Base-by-base conservation (phyloP, 1,140 invertebrate genomes). In the Theocolax elegans region DNA sequence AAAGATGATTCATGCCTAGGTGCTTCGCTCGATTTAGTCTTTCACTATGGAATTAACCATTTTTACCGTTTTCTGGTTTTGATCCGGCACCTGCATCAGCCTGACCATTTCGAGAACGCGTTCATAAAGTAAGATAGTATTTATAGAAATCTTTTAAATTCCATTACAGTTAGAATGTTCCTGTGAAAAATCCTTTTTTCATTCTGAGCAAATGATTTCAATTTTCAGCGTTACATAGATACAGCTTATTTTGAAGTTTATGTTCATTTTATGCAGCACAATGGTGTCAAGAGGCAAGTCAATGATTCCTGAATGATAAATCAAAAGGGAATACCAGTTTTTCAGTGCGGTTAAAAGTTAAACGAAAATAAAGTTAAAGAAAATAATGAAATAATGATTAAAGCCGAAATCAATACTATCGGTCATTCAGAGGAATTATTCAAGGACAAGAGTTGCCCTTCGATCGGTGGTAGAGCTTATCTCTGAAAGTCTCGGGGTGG, bases 1-100 rank as follows among this genome's bases (percentile, higher is more conserved):
- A 49, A 35, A 46, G 49, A 49, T 63, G 60, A 63, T 63, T 63
- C 42, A 49, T 35, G 60, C 27, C n/a, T 44, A 7, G 60, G 44
- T 27, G 40, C 58, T 29, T 27, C 58, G 25, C 58, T 48, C 42
- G 58, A 60, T 60, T 60, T 60, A 46, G 58, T 27, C 23, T 58
- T 35, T 58, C 35, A 42, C 38, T 58, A 21, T 27, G 54, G 54
- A 58, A 58, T 58, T 19, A 25, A 40, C 31, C 19, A 12, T 10
- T 19, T 40, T 38, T 58, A 40, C 35, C 54, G 31, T 40, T 31
- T 4, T 17, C 21, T 54, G 3, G 21, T 17, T 53, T 2, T 29
- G 49, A 35, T n/a, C n/a, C n/a, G n/a, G 31, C 38, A 42, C 38
- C 31, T 38, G 54, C 54, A 25, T 2, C 35, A 21, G 8, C 7